Base-by-base conservation (phyloP, 2,888 invertebrate species). In the Erebia palarica region DNA sequence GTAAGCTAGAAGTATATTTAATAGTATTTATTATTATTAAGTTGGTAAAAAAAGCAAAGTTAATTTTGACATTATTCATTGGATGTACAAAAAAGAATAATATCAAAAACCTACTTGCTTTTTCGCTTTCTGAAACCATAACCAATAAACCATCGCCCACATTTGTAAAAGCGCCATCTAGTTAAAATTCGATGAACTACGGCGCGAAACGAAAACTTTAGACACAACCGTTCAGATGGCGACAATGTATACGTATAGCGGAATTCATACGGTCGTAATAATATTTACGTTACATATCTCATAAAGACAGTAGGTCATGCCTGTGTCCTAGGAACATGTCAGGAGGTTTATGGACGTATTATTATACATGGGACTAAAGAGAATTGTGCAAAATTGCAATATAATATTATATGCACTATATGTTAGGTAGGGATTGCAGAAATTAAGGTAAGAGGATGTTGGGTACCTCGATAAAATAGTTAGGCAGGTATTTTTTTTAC, bases 211-310 rank as follows among this genome's bases (percentile, higher is more conserved):
- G 18, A 8, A 21, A 70, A 73, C 68, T 70, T 72, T 72, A 63
- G 55, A 49, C 58, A 13, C 47, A 60, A 47, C 68, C 64, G 67
- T 70, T 74, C 59, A 74, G 74, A 74, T 74, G 74, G 74, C 74
- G 74, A 66, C 73, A 68, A 64, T 47, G 74, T 74, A 74, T 72
- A 74, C 72, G 51, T 72, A 74, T 72, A 47, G 27, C 18, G 18
- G n/a, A 21, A 49, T 21, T 63, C 21, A 13, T 49, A 21, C 21
- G 47, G 49, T 49, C 21, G 14, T 63, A 49, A 14, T 13, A 16
- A 14, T 13, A 16, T 61, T 49, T 8, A 47, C 13, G 21, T 58
- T 27, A 27, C 14, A 0, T 58, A 58, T 13, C 63, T 49, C 3
- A 36, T 36, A 1, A 0, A 36, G 13, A 21, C 47, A 18, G 3